These are phyloP conservation scores for Ditula angustiorana DNA, from an alignment of 2,888 invertebrate species.

Conservation along the genomic window DNA sequence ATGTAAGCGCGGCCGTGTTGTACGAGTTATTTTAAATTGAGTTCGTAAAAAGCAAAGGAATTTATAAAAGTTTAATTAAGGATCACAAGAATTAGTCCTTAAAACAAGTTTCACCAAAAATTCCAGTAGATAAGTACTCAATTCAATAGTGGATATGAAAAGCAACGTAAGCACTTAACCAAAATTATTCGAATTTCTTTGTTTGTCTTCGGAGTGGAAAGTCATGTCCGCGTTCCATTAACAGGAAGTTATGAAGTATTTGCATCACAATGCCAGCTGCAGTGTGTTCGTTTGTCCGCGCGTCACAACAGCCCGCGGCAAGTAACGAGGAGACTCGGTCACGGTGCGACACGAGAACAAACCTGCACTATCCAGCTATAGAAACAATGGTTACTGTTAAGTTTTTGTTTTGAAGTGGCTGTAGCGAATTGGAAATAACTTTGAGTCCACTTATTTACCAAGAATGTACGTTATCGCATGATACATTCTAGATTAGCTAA, in stretches of 20 bases:
- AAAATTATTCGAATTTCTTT: neutral
- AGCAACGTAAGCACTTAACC: too few species aligned
- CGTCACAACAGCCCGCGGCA: conserved; percentile 2
- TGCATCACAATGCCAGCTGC: neutral
- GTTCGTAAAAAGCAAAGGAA: too few species aligned
- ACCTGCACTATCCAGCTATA: neutral
- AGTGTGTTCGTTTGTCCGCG: neutral
- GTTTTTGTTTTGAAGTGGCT: neutral
- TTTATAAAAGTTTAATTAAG: too few species aligned
- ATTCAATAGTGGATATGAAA: too few species aligned
- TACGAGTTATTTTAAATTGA: too few species aligned
- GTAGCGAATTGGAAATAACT: neutral
- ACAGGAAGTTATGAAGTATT: conserved; percentile 1
- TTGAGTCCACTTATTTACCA: neutral
- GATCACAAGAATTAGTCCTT: too few species aligned
- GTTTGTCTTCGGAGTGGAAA: neutral
- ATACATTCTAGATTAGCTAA: neutral
- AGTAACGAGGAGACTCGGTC: conserved; percentile 18
- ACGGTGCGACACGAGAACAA: conserved; percentile 1
- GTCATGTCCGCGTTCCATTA: neutral
- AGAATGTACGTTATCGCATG: neutral
- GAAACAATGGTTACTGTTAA: neutral
- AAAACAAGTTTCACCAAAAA: too few species aligned
- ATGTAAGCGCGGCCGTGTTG: too few species aligned
- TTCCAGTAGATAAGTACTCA: too few species aligned